Percentiles rank a stretch among this genome's conserved stretches.
Evolutionary conservation across 2,113 vertebrate genomes (phyloP).

Genomic region (Cariama cristata): DNA sequence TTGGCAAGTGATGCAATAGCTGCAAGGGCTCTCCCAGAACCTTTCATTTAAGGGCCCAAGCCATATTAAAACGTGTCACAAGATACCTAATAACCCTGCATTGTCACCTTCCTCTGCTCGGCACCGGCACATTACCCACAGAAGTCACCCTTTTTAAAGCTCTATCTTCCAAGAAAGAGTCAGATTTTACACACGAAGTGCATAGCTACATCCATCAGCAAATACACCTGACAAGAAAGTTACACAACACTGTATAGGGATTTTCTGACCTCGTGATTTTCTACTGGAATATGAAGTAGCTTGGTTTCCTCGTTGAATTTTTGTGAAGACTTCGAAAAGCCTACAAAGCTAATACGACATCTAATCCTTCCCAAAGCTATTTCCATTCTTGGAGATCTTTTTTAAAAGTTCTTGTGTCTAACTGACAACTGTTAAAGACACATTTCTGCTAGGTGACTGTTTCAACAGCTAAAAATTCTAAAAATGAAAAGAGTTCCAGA

Average conservation of each 20-base stretch:
- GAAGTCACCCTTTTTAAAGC: background rate
- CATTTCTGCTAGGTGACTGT: background rate
- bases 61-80: background rate
- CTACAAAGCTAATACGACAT: background rate
- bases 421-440: conserved; percentile 8
- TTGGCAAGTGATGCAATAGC: conserved; percentile 64
- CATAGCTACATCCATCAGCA: background rate
- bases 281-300: background rate
- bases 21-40: conserved; percentile 65
- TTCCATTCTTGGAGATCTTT: background rate
- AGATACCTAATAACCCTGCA: background rate
- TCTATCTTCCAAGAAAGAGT: background rate
- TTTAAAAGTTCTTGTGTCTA: background rate
- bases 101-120: background rate
- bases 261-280: conserved; percentile 3
- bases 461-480: background rate
- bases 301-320: background rate
- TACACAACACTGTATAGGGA: background rate
- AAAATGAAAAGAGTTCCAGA: background rate
- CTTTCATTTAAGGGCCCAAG: conserved; percentile 19
- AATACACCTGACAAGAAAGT: background rate
- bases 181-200: background rate
- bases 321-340: background rate
- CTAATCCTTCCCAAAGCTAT: background rate
- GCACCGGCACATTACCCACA: background rate